Base-by-base conservation (phyloP, 2,797 vertebrate genomes). In the Orientallactaga sibirica region DNA sequence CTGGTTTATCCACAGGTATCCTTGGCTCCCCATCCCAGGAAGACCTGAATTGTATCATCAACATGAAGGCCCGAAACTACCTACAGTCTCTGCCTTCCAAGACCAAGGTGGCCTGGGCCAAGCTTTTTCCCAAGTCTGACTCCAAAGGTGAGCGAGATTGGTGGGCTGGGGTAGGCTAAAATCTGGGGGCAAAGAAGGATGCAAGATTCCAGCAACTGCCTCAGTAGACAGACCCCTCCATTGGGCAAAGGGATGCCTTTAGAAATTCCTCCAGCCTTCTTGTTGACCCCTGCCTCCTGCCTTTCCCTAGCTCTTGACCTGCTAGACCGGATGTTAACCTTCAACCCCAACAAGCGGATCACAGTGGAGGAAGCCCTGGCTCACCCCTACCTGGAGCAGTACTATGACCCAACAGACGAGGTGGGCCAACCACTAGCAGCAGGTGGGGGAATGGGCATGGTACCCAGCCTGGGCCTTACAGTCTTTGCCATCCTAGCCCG, bases 21-120 rank as follows among this genome's bases (percentile, higher is more conserved):
- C 95, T 99, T 88, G 99, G 99, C 6, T 99, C 99, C 48, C 99
- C 99, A 0, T 98, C 99, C 24, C 98, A 98, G 76, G 98, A 99
- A 55, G 99, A 99, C 91, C 98, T 99, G 96, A 99, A 99, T 19
- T 99, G 99, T 96, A 99, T 99, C 96, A 99, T 99, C 76, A 99
- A 99, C 96, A 98, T 99, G 97, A 98, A 99, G 85, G 99, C 99
- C 0, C 98, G 99, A 22, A 99, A 99, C 74, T 99, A 99, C 96
- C 97, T 99, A 88, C 99, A 99, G 98, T 99, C 99, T 84, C 92
- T 99, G 37, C 99, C 99, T 1, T 97, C 98, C 16, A 99, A 99
- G 64, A 98, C 98, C 86, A 98, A 98, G 91, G 98, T 99, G 95
- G 99, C 99, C 0, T 99, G 99, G 99, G 97, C 98, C 86, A 98